A percentile compares a stretch with the other conserved stretches of the same genome.
phyloP scores from a whole-genome alignment of 2,797 vertebrate genomes.

The Acropternis orthonyx region DNA sequence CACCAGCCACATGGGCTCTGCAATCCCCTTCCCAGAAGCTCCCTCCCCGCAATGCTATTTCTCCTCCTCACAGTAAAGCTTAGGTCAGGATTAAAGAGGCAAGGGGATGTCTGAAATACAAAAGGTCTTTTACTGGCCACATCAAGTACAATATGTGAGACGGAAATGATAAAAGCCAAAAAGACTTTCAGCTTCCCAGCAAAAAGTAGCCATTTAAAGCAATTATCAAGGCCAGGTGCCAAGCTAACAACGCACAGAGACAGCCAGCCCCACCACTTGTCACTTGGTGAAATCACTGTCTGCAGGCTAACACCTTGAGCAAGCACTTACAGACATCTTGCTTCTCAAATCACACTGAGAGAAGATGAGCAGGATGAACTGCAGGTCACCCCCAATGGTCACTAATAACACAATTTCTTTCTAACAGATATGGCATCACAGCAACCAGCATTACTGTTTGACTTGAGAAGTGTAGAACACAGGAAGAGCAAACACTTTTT shows the following conservation, averaged over 20 bases:
- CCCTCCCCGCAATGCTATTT: not conserved
- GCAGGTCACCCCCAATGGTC: not conserved
- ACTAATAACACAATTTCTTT: not conserved
- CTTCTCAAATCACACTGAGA: not conserved
- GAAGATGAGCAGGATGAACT: not conserved
- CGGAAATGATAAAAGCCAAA: not conserved
- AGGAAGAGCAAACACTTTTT: not conserved
- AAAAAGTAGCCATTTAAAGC: not conserved
- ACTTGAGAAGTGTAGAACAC: not conserved
- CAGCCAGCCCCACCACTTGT: not conserved
- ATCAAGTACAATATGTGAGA: not conserved
- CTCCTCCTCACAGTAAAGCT: not conserved
- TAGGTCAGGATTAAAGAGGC: not conserved
- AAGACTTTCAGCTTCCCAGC: not conserved
- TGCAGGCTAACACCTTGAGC: not conserved
- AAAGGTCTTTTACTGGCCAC: not conserved
- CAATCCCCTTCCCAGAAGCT: not conserved
- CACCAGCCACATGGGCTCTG: rapidly evolving
- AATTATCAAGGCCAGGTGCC: not conserved
- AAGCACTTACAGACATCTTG: not conserved
- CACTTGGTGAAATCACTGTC: not conserved
- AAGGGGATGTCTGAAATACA: not conserved
- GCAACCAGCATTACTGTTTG: not conserved
- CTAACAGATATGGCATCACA: not conserved
- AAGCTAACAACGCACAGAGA: rapidly evolving